Percentiles rank a stretch among this genome's conserved stretches.
Conservation (phyloP, 2,113 vertebrate species). For the Pelvicachromis taeniatus region DNA sequence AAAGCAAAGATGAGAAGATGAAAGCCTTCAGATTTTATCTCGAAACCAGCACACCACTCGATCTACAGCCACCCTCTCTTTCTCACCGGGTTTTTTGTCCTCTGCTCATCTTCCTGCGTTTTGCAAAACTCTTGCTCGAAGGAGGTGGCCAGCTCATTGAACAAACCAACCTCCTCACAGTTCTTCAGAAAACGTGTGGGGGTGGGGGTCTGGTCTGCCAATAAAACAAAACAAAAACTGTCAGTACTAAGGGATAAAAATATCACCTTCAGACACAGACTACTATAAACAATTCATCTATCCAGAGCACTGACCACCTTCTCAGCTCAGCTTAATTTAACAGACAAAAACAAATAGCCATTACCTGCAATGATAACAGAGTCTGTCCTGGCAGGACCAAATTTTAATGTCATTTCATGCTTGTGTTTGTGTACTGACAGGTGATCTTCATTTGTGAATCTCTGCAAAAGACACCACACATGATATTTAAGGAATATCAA, state of each 20-base stretch:
- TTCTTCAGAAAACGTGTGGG: conserved; percentile 97
- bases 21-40: not conserved
- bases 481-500: not conserved
- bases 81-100: conserved; percentile 70
- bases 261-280: not conserved
- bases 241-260: not conserved
- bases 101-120: conserved; percentile 89
- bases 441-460: conserved; percentile 99
- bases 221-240: not conserved
- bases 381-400: conserved; percentile 94
- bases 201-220: conserved; percentile 92
- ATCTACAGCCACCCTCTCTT: not conserved
- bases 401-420: conserved; percentile 98
- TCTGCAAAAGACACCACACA: conserved; percentile 65
- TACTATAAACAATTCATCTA: not conserved
- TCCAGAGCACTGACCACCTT: not conserved
- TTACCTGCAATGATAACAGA: conserved; percentile 97
- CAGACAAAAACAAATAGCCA: not conserved
- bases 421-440: conserved; percentile 98
- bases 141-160: conserved; percentile 92
- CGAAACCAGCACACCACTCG: not conserved
- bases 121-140: conserved; percentile 97
- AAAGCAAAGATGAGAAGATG: not conserved
- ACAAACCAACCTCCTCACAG: conserved; percentile 96
- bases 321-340: not conserved